Conservation (phyloP, 2,797 vertebrate genomes). For the Halcyon leucocephala region DNA sequence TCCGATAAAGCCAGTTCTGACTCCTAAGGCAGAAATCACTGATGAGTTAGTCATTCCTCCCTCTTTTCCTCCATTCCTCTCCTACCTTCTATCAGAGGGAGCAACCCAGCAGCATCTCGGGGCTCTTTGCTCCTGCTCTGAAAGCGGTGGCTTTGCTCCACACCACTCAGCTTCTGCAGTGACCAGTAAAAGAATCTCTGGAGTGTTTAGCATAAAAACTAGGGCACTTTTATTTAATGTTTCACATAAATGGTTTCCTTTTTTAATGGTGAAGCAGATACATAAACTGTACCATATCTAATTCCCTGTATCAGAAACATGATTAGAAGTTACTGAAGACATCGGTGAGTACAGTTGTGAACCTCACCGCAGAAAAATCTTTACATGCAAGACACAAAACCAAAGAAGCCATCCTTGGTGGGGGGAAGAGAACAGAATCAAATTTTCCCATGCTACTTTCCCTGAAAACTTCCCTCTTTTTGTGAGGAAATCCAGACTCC, state of each 20-base stretch:
- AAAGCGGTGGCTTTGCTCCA: background rate
- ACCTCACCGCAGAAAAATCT: background rate
- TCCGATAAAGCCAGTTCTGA: background rate
- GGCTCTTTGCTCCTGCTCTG: background rate
- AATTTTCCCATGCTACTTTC: background rate
- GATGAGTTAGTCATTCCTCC: background rate
- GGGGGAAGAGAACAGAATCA: background rate
- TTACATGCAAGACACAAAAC: background rate
- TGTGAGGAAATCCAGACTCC: background rate
- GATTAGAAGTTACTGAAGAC: background rate
- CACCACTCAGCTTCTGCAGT: background rate
- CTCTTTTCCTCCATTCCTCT: background rate
- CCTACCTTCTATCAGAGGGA: background rate
- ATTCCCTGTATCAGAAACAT: background rate
- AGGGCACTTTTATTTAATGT: background rate
- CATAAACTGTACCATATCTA: background rate
- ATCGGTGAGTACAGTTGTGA: background rate
- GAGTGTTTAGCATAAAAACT: background rate
- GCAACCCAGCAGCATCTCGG: background rate
- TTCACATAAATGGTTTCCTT: background rate
- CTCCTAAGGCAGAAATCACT: background rate
- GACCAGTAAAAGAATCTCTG: background rate
- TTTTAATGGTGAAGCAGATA: background rate
- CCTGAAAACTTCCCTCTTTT: constrained; percentile 38
- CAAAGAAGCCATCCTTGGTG: background rate